Conservation (phyloP, 1,140 invertebrate species). For the Aleiodes sp. region DNA sequence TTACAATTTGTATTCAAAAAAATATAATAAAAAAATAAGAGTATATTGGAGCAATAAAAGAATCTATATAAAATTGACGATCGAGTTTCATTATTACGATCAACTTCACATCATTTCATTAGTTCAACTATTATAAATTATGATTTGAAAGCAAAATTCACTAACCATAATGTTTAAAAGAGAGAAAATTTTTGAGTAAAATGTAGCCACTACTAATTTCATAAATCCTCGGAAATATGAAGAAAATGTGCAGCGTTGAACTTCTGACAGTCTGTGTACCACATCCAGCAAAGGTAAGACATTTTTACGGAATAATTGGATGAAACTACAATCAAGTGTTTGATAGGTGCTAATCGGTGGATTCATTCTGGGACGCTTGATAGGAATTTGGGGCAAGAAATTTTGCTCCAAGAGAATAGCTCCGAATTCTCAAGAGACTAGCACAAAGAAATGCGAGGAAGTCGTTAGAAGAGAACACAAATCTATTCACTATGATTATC, state of each 20-base stretch:
- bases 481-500: neutral
- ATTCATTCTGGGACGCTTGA: neutral
- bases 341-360: neutral
- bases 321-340: neutral
- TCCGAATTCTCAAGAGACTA: neutral
- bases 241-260: neutral
- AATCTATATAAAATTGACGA: conserved; percentile 1
- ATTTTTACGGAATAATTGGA: neutral
- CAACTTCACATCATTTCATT: neutral
- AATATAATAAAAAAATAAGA: too few species aligned
- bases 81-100: neutral
- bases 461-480: neutral
- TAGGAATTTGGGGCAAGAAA: neutral
- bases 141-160: neutral
- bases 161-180: too few species aligned
- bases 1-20: neutral
- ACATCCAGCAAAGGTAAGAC: neutral
- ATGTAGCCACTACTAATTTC: too few species aligned
- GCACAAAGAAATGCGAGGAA: neutral
- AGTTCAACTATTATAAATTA: neutral
- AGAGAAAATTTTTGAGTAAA: too few species aligned
- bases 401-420: neutral
- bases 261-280: neutral
- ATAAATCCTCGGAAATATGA: neutral
- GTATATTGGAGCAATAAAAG: too few species aligned